These are phyloP conservation scores for Ellobium chinense DNA, from an alignment of 2,888 invertebrate genomes.

Conservation along the genomic window DNA sequence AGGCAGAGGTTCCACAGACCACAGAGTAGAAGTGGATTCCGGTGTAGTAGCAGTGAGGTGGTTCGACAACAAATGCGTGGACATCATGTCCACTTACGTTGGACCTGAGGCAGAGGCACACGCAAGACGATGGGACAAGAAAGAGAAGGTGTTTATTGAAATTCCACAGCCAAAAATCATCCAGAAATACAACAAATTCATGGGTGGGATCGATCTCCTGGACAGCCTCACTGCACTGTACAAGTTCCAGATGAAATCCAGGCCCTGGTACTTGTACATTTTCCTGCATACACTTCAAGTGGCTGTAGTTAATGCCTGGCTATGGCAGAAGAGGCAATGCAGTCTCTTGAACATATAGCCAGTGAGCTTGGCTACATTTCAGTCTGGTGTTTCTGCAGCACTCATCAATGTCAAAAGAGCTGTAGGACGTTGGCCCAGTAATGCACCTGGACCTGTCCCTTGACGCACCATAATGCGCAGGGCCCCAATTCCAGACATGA, in stretches of 20 bases:
- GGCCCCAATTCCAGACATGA: constrained; percentile 26
- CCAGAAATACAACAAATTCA: constrained; percentile 43
- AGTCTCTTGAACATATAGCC: constrained; percentile 32
- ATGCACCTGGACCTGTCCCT: constrained; percentile 10
- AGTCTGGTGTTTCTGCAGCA: background rate
- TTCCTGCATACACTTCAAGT: constrained; percentile 48
- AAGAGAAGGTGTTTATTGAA: constrained; percentile 3
- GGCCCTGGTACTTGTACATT: constrained; percentile 51
- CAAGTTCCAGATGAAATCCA: constrained; percentile 44
- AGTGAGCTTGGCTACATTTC: constrained; percentile 32
- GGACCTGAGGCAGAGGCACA: background rate
- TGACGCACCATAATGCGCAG: background rate
- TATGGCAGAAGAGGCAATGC: constrained; percentile 47
- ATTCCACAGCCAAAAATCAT: constrained; percentile 34
- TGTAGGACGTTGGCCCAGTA: background rate
- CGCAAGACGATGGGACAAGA: constrained; percentile 14
- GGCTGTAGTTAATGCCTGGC: constrained; percentile 50
- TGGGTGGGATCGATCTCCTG: constrained; percentile 49
- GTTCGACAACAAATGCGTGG: constrained; percentile 52
- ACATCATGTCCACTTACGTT: constrained; percentile 20
- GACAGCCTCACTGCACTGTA: constrained; percentile 43
- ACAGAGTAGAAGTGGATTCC: constrained; percentile 29
- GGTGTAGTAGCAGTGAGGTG: constrained; percentile 52
- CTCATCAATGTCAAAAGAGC: background rate
- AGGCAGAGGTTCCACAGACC: constrained; percentile 53